Base-by-base conservation (phyloP, 2,888 invertebrate species). In the Himalopsyche anomala region DNA sequence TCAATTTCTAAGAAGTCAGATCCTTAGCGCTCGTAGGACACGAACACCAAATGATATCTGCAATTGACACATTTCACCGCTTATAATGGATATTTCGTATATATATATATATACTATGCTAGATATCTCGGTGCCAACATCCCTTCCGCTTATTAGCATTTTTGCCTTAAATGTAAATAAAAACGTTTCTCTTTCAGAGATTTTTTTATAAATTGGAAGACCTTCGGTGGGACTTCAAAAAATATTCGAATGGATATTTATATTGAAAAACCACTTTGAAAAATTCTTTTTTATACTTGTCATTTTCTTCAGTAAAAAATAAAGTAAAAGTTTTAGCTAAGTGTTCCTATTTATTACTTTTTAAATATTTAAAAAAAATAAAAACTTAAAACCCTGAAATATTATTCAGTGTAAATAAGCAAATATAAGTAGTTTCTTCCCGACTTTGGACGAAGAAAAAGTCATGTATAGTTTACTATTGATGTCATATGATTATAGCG, bases 11-110 rank as follows among this genome's bases (percentile, higher is more conserved):
- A 83, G 86, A 80, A 80, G 55, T 54, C 55, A 45, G 83, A 86
- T 86, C 83, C 79, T 83, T 86, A 83, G 79, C 80, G 80, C 55
- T 83, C 62, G 83, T 55, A 80, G 80, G 56, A 83, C 83, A 83
- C 80, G 69, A 80, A 79, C 56, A 19, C 80, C 86, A 84, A 84
- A 84, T 84, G 84, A 86, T 86, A 74, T 80, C 84, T 86, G 86
- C 81, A 42, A 80, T 80, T 84, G 86, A 86, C 86, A 84, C 74
- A 84, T 86, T 84, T 86, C 84, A 84, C 62, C 62, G 62, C 62
- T 62, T 62, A 11, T n/a, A 19, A 62, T 62, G 28, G 62, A 62
- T 19, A 62, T 62, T 38, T 38, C 36, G 36, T 45, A 40, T 4
- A n/a, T n/a, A 56, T 55, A 55, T n/a, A n/a, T 56, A 62, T 62